Conservation (phyloP, 2,888 invertebrate species). For the Clanis bilineata region DNA sequence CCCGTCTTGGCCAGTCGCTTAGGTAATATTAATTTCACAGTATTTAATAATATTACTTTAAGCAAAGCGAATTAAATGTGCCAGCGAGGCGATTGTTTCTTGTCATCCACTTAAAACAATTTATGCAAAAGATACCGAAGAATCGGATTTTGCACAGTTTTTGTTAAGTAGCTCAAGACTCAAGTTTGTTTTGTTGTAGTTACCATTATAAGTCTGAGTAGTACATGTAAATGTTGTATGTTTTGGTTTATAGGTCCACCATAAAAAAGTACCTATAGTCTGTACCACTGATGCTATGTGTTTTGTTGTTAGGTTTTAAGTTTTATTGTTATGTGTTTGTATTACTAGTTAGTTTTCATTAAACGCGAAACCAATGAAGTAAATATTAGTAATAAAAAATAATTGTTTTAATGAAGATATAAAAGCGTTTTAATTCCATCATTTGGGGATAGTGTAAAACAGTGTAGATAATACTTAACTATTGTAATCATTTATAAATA, state of each 20-base stretch:
- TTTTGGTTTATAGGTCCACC: slow-evolving; percentile 22
- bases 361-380: slow-evolving; percentile 68
- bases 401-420: slow-evolving; percentile 25
- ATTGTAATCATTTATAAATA: too few relatives aligned
- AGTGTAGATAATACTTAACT: too few relatives aligned
- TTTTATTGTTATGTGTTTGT: slow-evolving; percentile 34
- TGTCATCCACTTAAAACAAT: background rate
- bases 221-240: slow-evolving; percentile 31
- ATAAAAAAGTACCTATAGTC: slow-evolving; percentile 29
- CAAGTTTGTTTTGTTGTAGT: slow-evolving; percentile 27
- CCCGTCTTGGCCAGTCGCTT: slow-evolving; percentile 38
- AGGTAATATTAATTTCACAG: slow-evolving; percentile 43
- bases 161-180: background rate
- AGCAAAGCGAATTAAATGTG: slow-evolving; percentile 51
- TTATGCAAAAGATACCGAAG: background rate
- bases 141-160: background rate
- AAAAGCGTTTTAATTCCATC: background rate
- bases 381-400: slow-evolving; percentile 39
- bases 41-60: slow-evolving; percentile 21
- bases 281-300: slow-evolving; percentile 60
- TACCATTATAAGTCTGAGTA: slow-evolving; percentile 46
- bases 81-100: slow-evolving; percentile 59
- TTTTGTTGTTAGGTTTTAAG: slow-evolving; percentile 57
- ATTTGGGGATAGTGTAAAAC: background rate
- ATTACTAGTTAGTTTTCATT: slow-evolving; percentile 27